Evolutionary conservation across 2,888 invertebrate species (phyloP), one percentile per base, ranked within the genome.

Genomic region (Meliscaeva auricollis): DNA sequence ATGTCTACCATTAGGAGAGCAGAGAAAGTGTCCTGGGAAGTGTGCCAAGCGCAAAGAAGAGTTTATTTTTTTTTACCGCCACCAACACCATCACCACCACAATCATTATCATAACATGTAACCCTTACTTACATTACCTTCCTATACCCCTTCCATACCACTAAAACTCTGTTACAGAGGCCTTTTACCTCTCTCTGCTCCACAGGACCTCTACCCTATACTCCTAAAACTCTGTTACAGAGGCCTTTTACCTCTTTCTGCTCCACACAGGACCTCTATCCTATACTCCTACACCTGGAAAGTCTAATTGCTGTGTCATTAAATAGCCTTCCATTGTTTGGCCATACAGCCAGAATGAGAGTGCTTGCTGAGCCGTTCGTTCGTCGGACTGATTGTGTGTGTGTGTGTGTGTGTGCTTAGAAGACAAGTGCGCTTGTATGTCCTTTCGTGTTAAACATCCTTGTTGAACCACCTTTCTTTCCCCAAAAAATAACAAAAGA

Each of bases 291-390:
- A 46, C 64, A 85, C 85, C 85, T 85, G 84, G 66, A 80, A 76
- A 54, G 62, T 77, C 85, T 85, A 81, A 85, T 81, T 85, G 81
- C 81, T 72, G 72, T 69, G 85, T 58, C 85, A 81, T 81, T 85
- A 81, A 85, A 80, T 62, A 76, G 85, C 54, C 73, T 44, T 76
- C 73, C 69, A 81, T 85, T 85, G 81, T 81, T 81, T 76, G 66
- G 64, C 64, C 58, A 77, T 76, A 41, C 81, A 73, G 41, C 44
- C 48, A 48, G 32, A n/a, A n/a, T n/a, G n/a, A 80, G 75, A 62
- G 56, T 62, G 73, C 46, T 60, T 60, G 60, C 17, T 17, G 15
- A 17, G 15, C 46, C 52, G 13, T 3, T 3, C 26, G n/a, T n/a
- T n/a, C 11, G 62, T 44, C 1, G 35, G 64, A 56, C 52, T 75